Evolutionary conservation across 2,888 invertebrate genomes (phyloP).

Genomic region (Sympetrum striolatum): DNA sequence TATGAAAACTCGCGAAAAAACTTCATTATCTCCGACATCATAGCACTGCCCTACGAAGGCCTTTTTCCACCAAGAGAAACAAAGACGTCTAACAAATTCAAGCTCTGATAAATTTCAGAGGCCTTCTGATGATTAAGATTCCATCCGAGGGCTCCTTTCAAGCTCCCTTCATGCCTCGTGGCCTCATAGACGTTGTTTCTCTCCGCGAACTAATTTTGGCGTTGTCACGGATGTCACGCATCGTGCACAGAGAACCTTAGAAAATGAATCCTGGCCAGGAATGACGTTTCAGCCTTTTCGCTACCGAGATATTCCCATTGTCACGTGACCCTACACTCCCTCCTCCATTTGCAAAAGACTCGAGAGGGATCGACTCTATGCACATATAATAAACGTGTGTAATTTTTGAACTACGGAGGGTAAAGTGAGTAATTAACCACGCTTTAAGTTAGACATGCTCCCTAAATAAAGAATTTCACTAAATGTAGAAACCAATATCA

Average conservation of each 20-base stretch:
- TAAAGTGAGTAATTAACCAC: no score
- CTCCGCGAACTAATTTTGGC: background rate
- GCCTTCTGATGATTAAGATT: background rate
- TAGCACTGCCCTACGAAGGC: background rate
- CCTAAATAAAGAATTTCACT: no score
- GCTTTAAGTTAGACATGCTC: no score
- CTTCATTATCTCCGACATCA: background rate
- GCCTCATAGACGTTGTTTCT: background rate
- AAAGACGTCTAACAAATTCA: background rate
- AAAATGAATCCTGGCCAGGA: background rate
- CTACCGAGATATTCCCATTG: background rate
- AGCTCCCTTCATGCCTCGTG: background rate
- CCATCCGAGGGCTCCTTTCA: background rate
- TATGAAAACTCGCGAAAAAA: background rate
- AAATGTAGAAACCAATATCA: no score
- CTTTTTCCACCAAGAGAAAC: background rate
- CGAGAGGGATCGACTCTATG: background rate
- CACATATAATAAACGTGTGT: background rate
- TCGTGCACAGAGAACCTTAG: background rate
- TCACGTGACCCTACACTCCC: background rate
- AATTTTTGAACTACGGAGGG: no score
- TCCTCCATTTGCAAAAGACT: background rate
- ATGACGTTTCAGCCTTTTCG: background rate
- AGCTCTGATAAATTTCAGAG: background rate
- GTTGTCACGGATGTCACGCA: background rate